These are phyloP conservation scores for Pseudomyrmex concolor DNA, from an alignment of 1,140 invertebrate genomes.

Conservation along the genomic window DNA sequence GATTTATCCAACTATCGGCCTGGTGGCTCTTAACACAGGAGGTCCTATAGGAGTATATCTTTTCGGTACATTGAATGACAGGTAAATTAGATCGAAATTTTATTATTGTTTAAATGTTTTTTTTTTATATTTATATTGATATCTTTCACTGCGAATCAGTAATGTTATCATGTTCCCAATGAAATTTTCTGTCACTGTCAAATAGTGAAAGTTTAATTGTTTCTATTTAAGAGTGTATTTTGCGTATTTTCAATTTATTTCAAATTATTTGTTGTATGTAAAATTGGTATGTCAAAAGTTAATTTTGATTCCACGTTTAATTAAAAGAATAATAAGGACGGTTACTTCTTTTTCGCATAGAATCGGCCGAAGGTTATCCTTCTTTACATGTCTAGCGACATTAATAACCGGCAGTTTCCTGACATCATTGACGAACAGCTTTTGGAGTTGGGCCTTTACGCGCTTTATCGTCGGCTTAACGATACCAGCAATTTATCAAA, in stretches of 20 bases:
- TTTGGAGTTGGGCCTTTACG: constrained; percentile 92
- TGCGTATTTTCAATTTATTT: neutral
- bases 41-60: constrained; percentile 94
- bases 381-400: constrained; percentile 92
- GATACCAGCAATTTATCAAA: constrained; percentile 97
- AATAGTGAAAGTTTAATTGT: neutral
- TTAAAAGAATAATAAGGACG: neutral
- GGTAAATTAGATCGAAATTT: constrained; percentile 78
- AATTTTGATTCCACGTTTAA: no score
- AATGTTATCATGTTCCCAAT: neutral
- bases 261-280: neutral
- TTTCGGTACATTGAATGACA: constrained; percentile 93
- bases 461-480: constrained; percentile 93
- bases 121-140: neutral
- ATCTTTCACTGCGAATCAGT: neutral
- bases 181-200: neutral
- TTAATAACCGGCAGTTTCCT: constrained; percentile 91
- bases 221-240: no score
- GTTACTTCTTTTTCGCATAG: constrained; percentile 78
- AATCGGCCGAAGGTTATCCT: constrained; percentile 92
- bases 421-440: constrained; percentile 90
- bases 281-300: neutral
- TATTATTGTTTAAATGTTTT: neutral
- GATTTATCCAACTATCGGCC: constrained; percentile 93
- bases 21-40: constrained; percentile 92